Percentiles rank a stretch among this genome's conserved stretches.
These are phyloP conservation scores for Dasypogon diadema DNA, from an alignment of 2,888 invertebrate genomes.

Conservation along the genomic window DNA sequence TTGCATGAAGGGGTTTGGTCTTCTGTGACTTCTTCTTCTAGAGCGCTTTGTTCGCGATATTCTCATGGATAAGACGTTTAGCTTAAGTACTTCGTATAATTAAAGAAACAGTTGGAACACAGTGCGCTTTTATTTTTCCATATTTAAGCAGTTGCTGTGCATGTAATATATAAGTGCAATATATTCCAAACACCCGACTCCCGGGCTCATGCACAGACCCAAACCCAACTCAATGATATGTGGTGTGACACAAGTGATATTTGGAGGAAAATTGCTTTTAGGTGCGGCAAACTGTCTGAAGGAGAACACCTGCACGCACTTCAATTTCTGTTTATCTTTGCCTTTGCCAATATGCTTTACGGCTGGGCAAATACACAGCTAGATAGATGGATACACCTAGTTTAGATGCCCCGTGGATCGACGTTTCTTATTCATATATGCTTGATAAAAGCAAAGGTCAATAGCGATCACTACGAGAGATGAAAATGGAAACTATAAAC, in stretches of 20 bases:
- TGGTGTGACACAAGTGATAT: background rate
- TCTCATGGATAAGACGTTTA: background rate
- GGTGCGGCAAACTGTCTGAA: background rate
- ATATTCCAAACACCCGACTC: no score
- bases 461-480: background rate
- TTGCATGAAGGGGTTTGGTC: background rate
- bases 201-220: no score
- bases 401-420: background rate
- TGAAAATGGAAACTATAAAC: slow-evolving; percentile 19
- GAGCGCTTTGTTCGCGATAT: background rate
- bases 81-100: background rate
- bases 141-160: background rate
- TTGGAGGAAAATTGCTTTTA: slow-evolving; percentile 1
- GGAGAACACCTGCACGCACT: slow-evolving; percentile 13
- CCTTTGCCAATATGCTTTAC: background rate
- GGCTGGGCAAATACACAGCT: background rate
- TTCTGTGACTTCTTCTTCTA: background rate
- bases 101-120: background rate
- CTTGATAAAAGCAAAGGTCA: slow-evolving; percentile 13
- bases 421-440: background rate
- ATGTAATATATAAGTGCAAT: no score
- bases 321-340: background rate
- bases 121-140: background rate
- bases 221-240: no score
- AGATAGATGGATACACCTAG: background rate